Evolutionary conservation across 2,113 vertebrate genomes (phyloP).

Genomic region (Cichladusa arquata): DNA sequence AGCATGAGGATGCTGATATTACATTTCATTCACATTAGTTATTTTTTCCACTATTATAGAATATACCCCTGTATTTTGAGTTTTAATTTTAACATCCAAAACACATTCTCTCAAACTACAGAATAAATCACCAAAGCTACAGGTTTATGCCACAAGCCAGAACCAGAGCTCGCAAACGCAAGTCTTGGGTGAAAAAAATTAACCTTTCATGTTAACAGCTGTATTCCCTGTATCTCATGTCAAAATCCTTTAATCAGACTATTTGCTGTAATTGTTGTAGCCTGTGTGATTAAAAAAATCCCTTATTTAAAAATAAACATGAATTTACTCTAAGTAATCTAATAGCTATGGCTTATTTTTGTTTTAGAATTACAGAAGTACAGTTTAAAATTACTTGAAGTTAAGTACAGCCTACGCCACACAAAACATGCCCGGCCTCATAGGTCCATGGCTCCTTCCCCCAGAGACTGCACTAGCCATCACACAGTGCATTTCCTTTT

Average conservation of each 20-base stretch:
- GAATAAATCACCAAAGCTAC: neutral
- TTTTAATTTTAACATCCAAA: neutral
- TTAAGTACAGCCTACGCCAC: fast-evolving
- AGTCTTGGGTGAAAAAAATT: neutral
- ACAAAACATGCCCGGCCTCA: neutral
- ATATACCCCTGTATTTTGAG: neutral
- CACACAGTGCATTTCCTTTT: neutral
- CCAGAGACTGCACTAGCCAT: neutral
- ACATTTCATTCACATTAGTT: neutral
- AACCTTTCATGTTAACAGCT: neutral
- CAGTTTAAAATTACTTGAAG: neutral
- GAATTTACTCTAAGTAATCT: neutral
- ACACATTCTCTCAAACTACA: neutral
- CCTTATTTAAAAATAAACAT: neutral
- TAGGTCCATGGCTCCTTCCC: neutral
- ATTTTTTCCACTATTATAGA: neutral
- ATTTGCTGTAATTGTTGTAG: neutral
- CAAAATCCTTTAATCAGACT: neutral
- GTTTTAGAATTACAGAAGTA: neutral
- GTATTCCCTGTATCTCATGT: neutral
- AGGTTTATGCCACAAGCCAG: neutral
- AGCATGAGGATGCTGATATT: neutral
- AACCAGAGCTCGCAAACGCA: neutral
- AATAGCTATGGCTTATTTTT: neutral
- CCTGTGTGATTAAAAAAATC: neutral